Evolutionary conservation across 2,113 vertebrate species (phyloP).

Genomic region (Charadrius vociferus): DNA sequence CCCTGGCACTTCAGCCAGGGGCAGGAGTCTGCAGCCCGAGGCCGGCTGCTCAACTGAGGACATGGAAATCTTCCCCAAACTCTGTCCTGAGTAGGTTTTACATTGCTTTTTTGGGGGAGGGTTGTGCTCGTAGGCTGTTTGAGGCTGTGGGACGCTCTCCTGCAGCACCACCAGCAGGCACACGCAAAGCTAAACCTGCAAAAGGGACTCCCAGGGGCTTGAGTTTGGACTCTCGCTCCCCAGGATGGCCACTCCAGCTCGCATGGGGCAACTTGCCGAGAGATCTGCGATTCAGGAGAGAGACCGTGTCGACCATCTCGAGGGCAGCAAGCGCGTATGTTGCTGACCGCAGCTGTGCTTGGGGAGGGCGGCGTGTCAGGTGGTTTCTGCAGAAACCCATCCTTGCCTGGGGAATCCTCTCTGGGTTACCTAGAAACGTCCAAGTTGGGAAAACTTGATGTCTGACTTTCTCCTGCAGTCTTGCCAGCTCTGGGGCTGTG

Average conservation of each 20-base stretch:
- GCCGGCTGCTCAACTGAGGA: not conserved
- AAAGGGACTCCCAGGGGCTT: not conserved
- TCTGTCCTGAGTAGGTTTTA: not conserved
- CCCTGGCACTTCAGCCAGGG: not conserved
- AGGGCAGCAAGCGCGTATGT: not conserved
- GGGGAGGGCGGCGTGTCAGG: not conserved
- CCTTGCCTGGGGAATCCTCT: not conserved
- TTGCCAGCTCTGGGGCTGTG: not conserved
- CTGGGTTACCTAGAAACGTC: not conserved
- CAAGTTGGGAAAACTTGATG: not conserved
- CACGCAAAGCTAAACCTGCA: accelerated
- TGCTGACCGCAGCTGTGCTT: not conserved
- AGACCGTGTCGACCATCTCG: not conserved
- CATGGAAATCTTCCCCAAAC: not conserved
- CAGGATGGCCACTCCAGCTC: not conserved
- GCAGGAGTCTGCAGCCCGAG: not conserved
- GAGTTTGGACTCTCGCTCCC: not conserved
- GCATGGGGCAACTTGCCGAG: not conserved
- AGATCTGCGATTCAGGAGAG: not conserved
- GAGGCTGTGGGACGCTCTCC: not conserved
- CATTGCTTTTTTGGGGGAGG: not conserved
- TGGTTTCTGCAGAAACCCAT: not conserved
- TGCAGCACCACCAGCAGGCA: not conserved
- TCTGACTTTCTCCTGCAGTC: not conserved
- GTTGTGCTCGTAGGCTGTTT: not conserved